Base-by-base conservation (phyloP, 2,797 vertebrate genomes). In the Tinamus major region DNA sequence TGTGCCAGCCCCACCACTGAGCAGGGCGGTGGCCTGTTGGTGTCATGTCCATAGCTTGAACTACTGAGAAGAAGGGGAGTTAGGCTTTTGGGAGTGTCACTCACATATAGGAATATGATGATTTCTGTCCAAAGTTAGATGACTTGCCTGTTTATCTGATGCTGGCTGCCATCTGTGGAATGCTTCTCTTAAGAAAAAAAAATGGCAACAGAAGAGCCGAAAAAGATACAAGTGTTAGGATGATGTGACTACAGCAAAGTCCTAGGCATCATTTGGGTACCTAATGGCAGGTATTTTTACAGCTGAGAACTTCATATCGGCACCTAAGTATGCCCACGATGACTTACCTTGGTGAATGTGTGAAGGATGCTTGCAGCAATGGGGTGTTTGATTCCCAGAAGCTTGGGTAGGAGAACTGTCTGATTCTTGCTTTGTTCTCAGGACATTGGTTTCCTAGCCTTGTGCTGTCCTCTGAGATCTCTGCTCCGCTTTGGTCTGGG, bases 401-500 rank as follows among this genome's bases (percentile, higher is more conserved):
- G 61, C 48, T 88, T 81, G 35, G 19, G 37, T 46, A 49, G 53
- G 37, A 85, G 35, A 91, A 56, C 24, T 87, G 21, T 33, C 79
- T 79, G 65, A 3, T 71, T 85, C 49, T 63, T 1, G 1, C 67
- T 92, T 93, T 87, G 51, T 86, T 89, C 51, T 83, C 85, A 51
- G 65, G 37, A 86, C 20, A 21, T 19, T 4, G 1, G 20, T 64
- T 93, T 95, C 82, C 77, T 93, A 84, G 84, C 84, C 62, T 46
- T 89, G 61, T 8, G 70, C 51, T 74, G 67, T 93, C 67, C 65
- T 93, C 48, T 69, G 87, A 91, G 82, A 78, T 24, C 46, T 74
- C 91, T 93, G 90, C 92, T 94, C 79, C 79, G 35, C 39, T 93
- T 89, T 91, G 59, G 29, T 91, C 23, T 89, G 77, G 61, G 58